phyloP scores from a whole-genome alignment of 1,140 invertebrate species.

The Drosophila pseudoananassae region DNA sequence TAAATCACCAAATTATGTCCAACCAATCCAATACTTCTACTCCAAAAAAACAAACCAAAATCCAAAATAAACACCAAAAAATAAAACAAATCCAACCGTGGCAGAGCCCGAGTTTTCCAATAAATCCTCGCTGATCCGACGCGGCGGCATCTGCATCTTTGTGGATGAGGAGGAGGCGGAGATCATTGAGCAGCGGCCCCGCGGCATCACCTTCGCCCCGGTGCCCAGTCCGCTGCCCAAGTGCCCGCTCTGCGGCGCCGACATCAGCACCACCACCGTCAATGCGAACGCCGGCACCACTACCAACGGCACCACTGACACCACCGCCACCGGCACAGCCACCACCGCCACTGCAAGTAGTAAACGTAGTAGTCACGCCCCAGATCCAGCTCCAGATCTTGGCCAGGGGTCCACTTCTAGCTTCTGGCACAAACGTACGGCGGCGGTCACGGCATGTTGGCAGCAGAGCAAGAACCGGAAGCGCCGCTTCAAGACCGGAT shows the following conservation, averaged over 20 bases:
- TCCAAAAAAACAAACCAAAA: slow-evolving; percentile 41
- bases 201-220: slow-evolving; percentile 67
- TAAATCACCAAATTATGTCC: slow-evolving; percentile 67
- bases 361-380: slow-evolving; percentile 71
- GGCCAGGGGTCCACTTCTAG: slow-evolving; percentile 47
- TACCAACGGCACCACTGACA: slow-evolving; percentile 36
- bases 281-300: slow-evolving; percentile 44
- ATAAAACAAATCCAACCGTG: slow-evolving; percentile 31
- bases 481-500: slow-evolving; percentile 74
- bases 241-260: slow-evolving; percentile 77
- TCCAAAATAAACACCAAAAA: slow-evolving; percentile 31
- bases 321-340: slow-evolving; percentile 38
- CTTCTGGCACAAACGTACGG: slow-evolving; percentile 76
- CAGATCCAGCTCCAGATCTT: slow-evolving; percentile 37
- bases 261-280: slow-evolving; percentile 51
- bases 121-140: slow-evolving; percentile 82
- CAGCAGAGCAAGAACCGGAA: slow-evolving; percentile 74
- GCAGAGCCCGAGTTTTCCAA: slow-evolving; percentile 74
- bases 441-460: slow-evolving; percentile 68
- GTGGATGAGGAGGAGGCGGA: slow-evolving; percentile 82
- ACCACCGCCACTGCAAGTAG: slow-evolving; percentile 62
- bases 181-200: slow-evolving; percentile 62
- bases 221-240: slow-evolving; percentile 66
- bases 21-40: slow-evolving; percentile 62
- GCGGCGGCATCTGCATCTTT: slow-evolving; percentile 83